Conservation (phyloP, 2,888 invertebrate species). For the Odontothrips loti region DNA sequence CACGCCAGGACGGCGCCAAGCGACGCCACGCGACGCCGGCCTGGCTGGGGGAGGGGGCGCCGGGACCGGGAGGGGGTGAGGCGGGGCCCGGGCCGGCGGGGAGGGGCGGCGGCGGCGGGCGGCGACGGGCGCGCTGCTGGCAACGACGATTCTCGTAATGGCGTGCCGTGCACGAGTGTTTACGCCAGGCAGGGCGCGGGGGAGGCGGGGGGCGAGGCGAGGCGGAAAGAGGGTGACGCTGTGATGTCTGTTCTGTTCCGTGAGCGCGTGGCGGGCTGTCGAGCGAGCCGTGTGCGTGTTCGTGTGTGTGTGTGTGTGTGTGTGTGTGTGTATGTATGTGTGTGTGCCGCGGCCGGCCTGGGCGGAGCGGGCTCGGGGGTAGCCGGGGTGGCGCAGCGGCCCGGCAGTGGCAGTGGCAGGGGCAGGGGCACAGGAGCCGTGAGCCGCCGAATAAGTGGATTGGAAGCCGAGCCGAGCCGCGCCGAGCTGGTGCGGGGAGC, state of each 20-base stretch:
- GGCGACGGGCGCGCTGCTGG: background rate
- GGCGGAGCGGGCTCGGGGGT: background rate
- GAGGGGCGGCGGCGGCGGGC: background rate
- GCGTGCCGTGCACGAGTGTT: background rate
- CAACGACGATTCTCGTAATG: conserved; percentile 10
- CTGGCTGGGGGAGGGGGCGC: no score
- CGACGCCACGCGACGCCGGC: background rate
- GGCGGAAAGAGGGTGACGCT: background rate
- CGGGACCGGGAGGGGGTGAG: no score
- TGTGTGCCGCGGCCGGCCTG: no score
- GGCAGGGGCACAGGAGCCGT: background rate
- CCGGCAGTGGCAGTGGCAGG: background rate
- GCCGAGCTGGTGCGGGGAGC: background rate
- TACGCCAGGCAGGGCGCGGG: background rate
- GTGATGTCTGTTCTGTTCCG: background rate
- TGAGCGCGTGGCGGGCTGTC: background rate
- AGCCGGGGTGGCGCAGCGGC: background rate
- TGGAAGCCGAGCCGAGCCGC: background rate
- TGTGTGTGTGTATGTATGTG: no score
- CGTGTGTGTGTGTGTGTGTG: background rate
- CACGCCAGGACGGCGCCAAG: background rate
- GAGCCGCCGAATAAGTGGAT: no score
- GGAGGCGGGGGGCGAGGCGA: background rate
- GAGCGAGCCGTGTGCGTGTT: background rate
- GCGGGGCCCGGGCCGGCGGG: no score